Conservation (phyloP, 1,140 invertebrate species). For the Drosophila pallidifrons region DNA sequence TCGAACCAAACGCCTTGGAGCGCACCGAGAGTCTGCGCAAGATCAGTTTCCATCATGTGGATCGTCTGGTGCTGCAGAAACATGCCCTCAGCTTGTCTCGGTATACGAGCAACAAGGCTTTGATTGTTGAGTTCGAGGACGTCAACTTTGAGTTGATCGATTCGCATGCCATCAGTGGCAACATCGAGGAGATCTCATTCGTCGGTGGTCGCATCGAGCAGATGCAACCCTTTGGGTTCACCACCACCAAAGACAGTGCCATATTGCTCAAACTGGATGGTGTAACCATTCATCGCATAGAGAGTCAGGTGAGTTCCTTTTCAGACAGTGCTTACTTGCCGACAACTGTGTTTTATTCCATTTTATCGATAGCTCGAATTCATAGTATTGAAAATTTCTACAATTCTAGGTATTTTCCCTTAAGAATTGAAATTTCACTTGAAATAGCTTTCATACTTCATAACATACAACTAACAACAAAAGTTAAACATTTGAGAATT, state of each 20-base stretch:
- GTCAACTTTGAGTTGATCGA: slow-evolving; percentile 87
- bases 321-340: no score
- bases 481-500: no score
- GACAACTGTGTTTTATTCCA: no score
- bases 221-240: slow-evolving; percentile 90
- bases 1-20: slow-evolving; percentile 76
- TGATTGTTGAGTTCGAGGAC: slow-evolving; percentile 78
- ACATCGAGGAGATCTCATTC: slow-evolving; percentile 89
- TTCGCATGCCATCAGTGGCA: slow-evolving; percentile 89
- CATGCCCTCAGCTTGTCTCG: slow-evolving; percentile 69
- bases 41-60: slow-evolving; percentile 85
- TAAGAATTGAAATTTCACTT: no score
- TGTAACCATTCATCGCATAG: slow-evolving; percentile 86
- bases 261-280: slow-evolving; percentile 75
- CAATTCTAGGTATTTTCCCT: no score
- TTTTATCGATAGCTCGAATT: no score
- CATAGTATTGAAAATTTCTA: no score
- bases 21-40: slow-evolving; percentile 85
- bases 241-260: slow-evolving; percentile 86
- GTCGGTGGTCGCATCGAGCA: slow-evolving; percentile 87
- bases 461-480: no score
- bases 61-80: slow-evolving; percentile 85
- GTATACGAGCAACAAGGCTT: slow-evolving; percentile 72
- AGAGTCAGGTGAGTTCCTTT: slow-evolving; percentile 86
- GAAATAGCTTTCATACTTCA: no score